Base-by-base conservation (phyloP, 2,888 invertebrate genomes). In the Lottia scabra region DNA sequence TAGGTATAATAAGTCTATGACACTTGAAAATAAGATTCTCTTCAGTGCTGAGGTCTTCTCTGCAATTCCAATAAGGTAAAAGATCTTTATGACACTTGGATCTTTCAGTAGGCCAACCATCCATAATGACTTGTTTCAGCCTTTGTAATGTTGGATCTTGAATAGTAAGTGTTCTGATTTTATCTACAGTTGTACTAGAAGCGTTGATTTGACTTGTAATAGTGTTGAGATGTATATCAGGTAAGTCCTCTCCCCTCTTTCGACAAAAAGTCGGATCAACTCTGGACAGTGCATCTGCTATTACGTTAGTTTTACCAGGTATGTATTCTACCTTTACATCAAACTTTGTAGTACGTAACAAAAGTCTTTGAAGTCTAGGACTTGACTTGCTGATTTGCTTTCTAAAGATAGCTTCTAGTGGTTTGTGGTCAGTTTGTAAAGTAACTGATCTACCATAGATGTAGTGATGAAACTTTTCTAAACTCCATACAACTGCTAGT, bases 371-470 rank as follows among this genome's bases (percentile, higher is more conserved):
- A 15, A 78, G 65, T 46, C 73, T 62, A 12, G 73, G 65, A 15
- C 65, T 70, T 0, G 74, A 69, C 4, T 44, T 19, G 30, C 26
- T 56, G 6, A 75, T 26, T 5, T 73, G 38, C 23, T 75, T 75
- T 44, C 70, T 71, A 19, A 23, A 30, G 19, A 78, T 71, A 26
- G 67, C 66, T 68, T 75, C 75, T 26, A 77, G 69, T 26, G 75
- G 75, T 66, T 74, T 71, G 64, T 79, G 79, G 62, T 77, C 79
- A 38, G 67, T 71, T 70, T 75, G 74, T 5, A 77, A 71, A 15
- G 27, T 48, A 6, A 77, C 73, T 43, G 71, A 66, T 23, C 74
- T 66, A 15, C 75, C 74, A 68, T 75, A 76, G 13, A 68, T 66
- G 63, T 74, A 74, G 15, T 74, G 62, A 13, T 73, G 30, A 70